Conservation (phyloP, 2,113 vertebrate genomes). For the human (Homo sapiens) region GRCh38 chr18:25358501-25359000, state of each 20-base stretch:
- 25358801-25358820: neutral
- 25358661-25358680: neutral
- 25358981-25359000: slow-evolving; percentile 61
- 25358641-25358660: neutral
- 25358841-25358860: neutral
- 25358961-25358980: slow-evolving; percentile 61
- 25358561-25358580: neutral
- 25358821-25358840: slow-evolving; percentile 23
- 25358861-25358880: slow-evolving; percentile 53
- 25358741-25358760: neutral
- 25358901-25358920: slow-evolving; percentile 54
- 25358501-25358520: neutral
- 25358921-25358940: slow-evolving; percentile 75
- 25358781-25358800: slow-evolving; percentile 41
- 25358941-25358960: slow-evolving; percentile 74
- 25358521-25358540: neutral
- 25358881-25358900: neutral
- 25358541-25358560: neutral
- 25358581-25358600: neutral
- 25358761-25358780: neutral
- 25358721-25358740: neutral
- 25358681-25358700: neutral
- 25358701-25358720: neutral
- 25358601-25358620: neutral
- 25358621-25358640: neutral